Evolutionary conservation across 2,797 vertebrate genomes (phyloP).

Genomic region (Premnoplex brunnescens): DNA sequence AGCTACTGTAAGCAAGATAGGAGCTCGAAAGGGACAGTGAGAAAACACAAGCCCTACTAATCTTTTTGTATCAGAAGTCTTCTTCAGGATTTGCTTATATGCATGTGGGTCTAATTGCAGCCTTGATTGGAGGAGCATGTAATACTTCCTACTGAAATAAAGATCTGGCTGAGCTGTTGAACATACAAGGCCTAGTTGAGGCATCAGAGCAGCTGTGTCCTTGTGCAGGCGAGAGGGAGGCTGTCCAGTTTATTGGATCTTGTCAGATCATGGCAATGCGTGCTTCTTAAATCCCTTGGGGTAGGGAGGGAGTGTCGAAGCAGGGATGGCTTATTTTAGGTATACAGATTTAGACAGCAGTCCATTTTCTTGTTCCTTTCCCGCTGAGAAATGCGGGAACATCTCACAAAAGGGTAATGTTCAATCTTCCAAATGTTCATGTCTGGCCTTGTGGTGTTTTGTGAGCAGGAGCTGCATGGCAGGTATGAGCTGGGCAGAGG

Average conservation of each 20-base stretch:
- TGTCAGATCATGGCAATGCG: conserved; percentile 42
- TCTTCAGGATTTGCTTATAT: conserved; percentile 21
- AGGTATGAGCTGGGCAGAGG: background rate
- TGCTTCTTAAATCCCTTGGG: conserved; percentile 44
- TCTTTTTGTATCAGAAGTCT: background rate
- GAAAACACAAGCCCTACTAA: background rate
- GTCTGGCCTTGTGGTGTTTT: background rate
- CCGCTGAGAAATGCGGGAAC: background rate
- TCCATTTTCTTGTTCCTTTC: background rate
- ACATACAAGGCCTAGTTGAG: conserved; percentile 5
- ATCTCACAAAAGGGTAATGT: accelerated
- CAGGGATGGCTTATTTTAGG: conserved; percentile 55
- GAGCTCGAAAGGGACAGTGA: background rate
- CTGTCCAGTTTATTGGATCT: conserved; percentile 47
- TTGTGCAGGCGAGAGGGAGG: conserved; percentile 1
- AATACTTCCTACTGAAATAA: background rate
- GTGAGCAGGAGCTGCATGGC: background rate
- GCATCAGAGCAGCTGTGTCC: conserved; percentile 52
- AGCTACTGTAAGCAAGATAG: background rate
- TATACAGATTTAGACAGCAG: conserved; percentile 30
- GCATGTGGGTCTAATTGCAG: background rate
- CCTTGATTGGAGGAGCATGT: background rate
- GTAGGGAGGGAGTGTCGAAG: background rate
- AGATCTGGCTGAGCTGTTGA: background rate
- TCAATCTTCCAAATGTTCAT: accelerated